Conservation (phyloP, 92 coral and sea anemone species). For the Pocillopora meandrina region DNA sequence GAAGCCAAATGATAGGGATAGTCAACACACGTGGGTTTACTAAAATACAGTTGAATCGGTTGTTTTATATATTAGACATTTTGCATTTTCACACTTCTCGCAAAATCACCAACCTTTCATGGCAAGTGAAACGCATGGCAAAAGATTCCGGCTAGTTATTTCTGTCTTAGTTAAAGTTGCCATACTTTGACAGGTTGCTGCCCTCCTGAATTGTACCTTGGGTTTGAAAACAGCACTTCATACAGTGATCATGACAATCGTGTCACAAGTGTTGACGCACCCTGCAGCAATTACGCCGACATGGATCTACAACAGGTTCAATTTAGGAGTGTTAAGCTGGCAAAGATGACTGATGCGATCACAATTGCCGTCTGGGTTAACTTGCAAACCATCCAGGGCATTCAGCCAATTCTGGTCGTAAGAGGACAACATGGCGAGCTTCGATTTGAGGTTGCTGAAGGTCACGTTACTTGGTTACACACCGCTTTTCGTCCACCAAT, state of each 20-base stretch:
- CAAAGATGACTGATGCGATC: constrained; percentile 34
- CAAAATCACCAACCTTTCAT: background rate
- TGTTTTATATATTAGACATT: no score
- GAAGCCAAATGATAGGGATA: no score
- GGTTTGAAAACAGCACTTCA: constrained; percentile 35
- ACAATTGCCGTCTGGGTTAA: constrained; percentile 63
- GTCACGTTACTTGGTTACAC: constrained; percentile 48
- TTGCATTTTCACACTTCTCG: background rate
- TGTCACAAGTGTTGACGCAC: constrained; percentile 14
- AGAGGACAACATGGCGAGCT: constrained; percentile 28
- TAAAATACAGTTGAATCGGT: no score
- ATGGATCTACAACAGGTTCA: constrained; percentile 16
- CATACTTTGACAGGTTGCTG: constrained; percentile 45
- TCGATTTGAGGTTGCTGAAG: constrained; percentile 46
- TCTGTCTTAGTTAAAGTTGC: background rate
- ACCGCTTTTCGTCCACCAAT: background rate
- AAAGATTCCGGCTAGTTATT: background rate
- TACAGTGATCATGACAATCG: constrained; percentile 25
- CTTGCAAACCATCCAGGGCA: constrained; percentile 24
- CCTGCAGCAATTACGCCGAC: constrained; percentile 34
- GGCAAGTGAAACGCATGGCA: no score
- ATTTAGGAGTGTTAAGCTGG: constrained; percentile 34
- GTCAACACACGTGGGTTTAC: no score
- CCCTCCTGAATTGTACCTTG: constrained; percentile 44
- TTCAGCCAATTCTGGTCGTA: constrained; percentile 50